Percentiles rank a stretch among this genome's conserved stretches.
Evolutionary conservation across 2,113 vertebrate species (phyloP).

Genomic region (Cyprichromis sp.): DNA sequence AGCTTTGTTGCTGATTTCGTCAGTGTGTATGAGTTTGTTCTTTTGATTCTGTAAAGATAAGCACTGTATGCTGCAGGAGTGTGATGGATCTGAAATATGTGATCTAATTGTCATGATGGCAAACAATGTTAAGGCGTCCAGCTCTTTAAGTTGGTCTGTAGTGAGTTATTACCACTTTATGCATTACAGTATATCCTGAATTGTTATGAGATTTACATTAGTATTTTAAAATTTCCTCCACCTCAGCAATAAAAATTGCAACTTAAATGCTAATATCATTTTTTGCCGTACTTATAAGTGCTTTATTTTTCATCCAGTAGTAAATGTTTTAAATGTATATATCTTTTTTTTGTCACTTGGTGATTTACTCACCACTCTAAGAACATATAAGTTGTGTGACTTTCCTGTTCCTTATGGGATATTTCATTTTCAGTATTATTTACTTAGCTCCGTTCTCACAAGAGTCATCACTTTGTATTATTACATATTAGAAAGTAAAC

Average conservation of each 20-base stretch:
- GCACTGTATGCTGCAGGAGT: not conserved
- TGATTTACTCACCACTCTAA: not conserved
- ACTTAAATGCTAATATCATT: not conserved
- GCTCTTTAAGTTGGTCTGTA: not conserved
- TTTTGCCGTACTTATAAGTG: not conserved
- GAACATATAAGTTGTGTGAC: not conserved
- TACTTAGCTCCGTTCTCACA: not conserved
- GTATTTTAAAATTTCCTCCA: not conserved
- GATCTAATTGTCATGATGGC: not conserved
- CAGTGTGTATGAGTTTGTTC: not conserved
- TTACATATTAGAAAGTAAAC: not conserved
- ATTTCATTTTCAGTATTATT: not conserved
- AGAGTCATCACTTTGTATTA: not conserved
- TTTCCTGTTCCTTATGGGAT: not conserved
- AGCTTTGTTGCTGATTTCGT: not conserved
- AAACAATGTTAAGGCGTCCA: not conserved
- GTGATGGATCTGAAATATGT: not conserved
- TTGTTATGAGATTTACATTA: not conserved
- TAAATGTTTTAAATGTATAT: not conserved
- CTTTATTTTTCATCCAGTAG: not conserved
- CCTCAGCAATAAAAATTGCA: not conserved
- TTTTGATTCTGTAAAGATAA: not conserved
- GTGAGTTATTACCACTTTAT: not conserved
- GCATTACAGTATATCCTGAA: not conserved
- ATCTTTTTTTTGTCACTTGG: not conserved